phyloP scores from a whole-genome alignment of 2,797 vertebrate genomes.

The Sarcoramphus papa region DNA sequence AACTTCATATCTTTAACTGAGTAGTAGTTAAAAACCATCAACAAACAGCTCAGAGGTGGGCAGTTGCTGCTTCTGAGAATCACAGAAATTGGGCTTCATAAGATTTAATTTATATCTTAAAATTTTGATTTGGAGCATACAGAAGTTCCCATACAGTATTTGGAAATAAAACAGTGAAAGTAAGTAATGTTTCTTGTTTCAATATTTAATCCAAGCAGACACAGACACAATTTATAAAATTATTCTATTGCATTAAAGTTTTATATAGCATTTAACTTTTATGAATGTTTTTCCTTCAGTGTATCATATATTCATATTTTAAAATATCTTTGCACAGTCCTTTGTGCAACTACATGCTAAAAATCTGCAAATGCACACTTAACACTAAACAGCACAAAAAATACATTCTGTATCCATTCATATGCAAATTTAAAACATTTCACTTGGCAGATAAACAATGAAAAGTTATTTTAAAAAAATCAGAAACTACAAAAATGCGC shows the following conservation, averaged over 20 bases:
- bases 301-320: constrained; percentile 67
- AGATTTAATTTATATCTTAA: background rate
- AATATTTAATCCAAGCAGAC: constrained; percentile 63
- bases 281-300: constrained; percentile 66
- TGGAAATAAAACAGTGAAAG: constrained; percentile 58
- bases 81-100: background rate
- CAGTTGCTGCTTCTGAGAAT: background rate
- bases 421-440: constrained; percentile 75
- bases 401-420: constrained; percentile 73
- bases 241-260: constrained; percentile 75
- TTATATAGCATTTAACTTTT: constrained; percentile 64
- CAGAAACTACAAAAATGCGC: constrained; percentile 76
- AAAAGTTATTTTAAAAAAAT: constrained; percentile 73
- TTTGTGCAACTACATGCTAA: constrained; percentile 72
- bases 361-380: constrained; percentile 74
- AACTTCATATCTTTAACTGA: background rate
- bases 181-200: constrained; percentile 41
- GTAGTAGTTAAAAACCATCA: background rate
- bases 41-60: background rate
- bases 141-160: background rate
- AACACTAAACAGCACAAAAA: constrained; percentile 72
- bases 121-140: background rate
- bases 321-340: constrained; percentile 71
- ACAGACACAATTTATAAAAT: constrained; percentile 69
- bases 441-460: constrained; percentile 72